A percentile compares a stretch with the other conserved stretches of the same genome.
Evolutionary conservation across 2,797 vertebrate genomes (phyloP).

Genomic region (Apodemus agrarius): DNA sequence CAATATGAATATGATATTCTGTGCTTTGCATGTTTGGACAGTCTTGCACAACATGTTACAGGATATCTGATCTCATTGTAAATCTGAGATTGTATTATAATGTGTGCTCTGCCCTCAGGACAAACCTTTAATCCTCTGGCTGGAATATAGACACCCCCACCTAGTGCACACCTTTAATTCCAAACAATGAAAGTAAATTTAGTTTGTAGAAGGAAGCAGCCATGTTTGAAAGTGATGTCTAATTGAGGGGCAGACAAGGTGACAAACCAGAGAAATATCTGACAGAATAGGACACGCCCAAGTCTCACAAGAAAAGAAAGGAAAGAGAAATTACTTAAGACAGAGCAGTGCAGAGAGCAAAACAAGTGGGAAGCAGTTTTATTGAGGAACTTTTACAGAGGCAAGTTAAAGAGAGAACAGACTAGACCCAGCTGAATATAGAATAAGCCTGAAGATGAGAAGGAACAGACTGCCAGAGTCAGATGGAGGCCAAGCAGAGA

Average conservation of each 20-base stretch:
- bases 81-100: background rate
- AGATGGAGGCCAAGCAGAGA: background rate
- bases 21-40: conserved; percentile 1
- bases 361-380: background rate
- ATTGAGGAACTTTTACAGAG: background rate
- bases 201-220: no score
- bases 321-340: background rate
- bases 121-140: background rate
- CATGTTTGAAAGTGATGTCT: no score
- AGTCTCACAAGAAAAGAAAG: background rate
- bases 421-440: background rate
- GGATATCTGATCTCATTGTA: background rate
- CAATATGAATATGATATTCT: conserved; percentile 30
- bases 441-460: background rate
- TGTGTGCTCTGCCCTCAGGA: no score
- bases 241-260: background rate
- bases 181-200: no score
- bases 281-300: background rate
- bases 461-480: background rate
- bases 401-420: background rate
- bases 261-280: background rate
- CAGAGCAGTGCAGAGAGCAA: background rate
- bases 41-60: background rate
- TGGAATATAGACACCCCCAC: background rate
- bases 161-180: background rate